Base-by-base conservation (phyloP, 2,113 vertebrate species). In the Halichoeres trimaculatus region DNA sequence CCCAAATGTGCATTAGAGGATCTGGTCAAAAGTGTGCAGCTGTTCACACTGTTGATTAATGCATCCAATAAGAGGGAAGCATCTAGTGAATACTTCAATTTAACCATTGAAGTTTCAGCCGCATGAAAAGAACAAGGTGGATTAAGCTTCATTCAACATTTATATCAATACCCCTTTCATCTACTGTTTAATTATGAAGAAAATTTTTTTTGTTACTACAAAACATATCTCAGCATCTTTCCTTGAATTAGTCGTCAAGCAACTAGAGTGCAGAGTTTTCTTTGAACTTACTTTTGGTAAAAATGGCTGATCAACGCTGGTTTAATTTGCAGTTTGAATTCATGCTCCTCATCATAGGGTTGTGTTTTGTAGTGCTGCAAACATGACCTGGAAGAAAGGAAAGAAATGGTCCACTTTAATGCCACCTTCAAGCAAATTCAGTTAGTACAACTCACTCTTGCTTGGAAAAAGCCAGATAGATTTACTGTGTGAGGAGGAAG, bases 401-500 rank as follows among this genome's bases (percentile, higher is more conserved):
- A 62, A 70, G 3, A 34, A 62, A 70, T 34, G 8, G 2, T 69
- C 11, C 23, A 14, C 12, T 40, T 73, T 34, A 41, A 38, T 19
- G 5, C 23, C 7, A 79, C 19, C 35, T 50, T 51, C 16, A n/a
- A 8, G 11, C 43, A 40, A 40, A 14, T 10, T 45, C n/a, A 45
- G 45, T 66, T 68, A 13, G 14, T n/a, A n/a, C 38, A 1, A 11
- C 19, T 22, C 19, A 22, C 5, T 52, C 11, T 60, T 41, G 2
- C 34, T 0, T 17, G 16, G 14, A 55, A 47, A 68, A 81, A 61
- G 36, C 1, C 0, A 36, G 53, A n/a, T 11, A 26, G 1, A 80
- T 89, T 95, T 89, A 99, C 98, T 99, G 96, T 45, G 96, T 96
- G 79, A 99, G 91, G 64, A 94, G 92, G 85, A 98, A 98, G 71